Base-by-base conservation (phyloP, 2,888 invertebrate species). In the Zonitis immaculata region DNA sequence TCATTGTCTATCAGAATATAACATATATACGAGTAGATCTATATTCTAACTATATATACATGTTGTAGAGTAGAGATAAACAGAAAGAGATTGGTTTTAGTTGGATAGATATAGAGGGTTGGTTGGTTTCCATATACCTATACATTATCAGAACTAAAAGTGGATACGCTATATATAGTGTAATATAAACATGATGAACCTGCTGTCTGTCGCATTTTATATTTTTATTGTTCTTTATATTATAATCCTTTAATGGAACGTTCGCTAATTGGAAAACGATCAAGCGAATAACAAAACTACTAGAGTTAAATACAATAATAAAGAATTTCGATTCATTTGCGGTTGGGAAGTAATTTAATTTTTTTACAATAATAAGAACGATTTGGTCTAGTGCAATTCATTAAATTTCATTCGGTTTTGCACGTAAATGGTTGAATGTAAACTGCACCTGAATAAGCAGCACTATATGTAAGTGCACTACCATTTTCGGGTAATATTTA, bases 401-500 rank as follows among this genome's bases (percentile, higher is more conserved):
- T 8, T 20, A 18, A 9, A 39, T 20, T 20, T 39, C 39, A 39
- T 11, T 39, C 39, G 39, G 39, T 39, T 39, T 20, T 20, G n/a
- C n/a, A n/a, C 16, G 39, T 18, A 39, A 18, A 20, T 39, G 20
- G 39, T 39, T 44, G 28, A 51, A 50, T 51, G 49, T 49, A 54
- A 49, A n/a, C n/a, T 57, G 48, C 53, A 30, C 51, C 49, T 57
- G 39, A 39, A 39, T 18, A 20, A n/a, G 11, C 16, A 39, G 39
- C 18, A n/a, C n/a, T n/a, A n/a, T 11, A 39, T 39, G 4, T 11
- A 11, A 39, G 18, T 39, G 3, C 14, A 35, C n/a, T n/a, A n/a
- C 2, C 8, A 35, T 35, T 35, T 32, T 16, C 1, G 8, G 35
- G 8, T 35, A 16, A 35, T 35, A 35, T 35, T 9, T 35, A 35